Evolutionary conservation across 2,888 invertebrate species (phyloP).

Genomic region (Hesperia comma): DNA sequence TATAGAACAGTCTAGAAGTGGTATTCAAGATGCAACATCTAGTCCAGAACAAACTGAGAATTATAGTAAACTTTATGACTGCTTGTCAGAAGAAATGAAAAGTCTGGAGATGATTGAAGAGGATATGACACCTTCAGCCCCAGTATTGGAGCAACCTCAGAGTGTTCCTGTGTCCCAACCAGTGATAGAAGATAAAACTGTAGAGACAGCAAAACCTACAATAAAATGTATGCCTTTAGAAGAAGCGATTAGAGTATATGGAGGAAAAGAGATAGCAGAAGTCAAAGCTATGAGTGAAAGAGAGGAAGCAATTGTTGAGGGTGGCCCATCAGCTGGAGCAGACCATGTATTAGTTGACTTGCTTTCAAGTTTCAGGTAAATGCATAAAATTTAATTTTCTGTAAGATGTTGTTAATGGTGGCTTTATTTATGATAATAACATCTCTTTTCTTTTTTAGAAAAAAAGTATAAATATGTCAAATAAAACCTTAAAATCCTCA

Average conservation of each 20-base stretch:
- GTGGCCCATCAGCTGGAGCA: slow-evolving; percentile 62
- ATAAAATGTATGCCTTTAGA: slow-evolving; percentile 63
- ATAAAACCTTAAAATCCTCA: too few species aligned
- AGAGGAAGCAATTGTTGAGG: slow-evolving; percentile 69
- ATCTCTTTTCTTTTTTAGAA: too few species aligned
- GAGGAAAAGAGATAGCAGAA: slow-evolving; percentile 65
- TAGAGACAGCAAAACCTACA: slow-evolving; percentile 48
- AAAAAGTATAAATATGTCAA: too few species aligned
- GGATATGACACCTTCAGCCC: slow-evolving; percentile 64
- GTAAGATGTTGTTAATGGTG: too few species aligned
- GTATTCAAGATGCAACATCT: neutral
- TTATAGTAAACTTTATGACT: neutral
- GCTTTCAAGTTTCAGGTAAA: slow-evolving; percentile 72
- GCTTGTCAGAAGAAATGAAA: neutral
- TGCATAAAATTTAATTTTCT: neutral
- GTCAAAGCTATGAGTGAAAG: slow-evolving; percentile 66
- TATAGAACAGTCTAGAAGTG: neutral
- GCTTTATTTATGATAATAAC: too few species aligned
- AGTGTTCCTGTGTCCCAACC: slow-evolving; percentile 7
- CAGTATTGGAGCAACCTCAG: slow-evolving; percentile 50
- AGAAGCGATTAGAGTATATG: slow-evolving; percentile 65
- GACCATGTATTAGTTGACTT: slow-evolving; percentile 76
- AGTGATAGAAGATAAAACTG: slow-evolving; percentile 37
- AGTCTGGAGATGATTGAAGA: slow-evolving; percentile 35
- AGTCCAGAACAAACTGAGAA: neutral